Percentiles rank a stretch among this genome's conserved stretches.
These are phyloP conservation scores for Acanthaster planci DNA, from an alignment of 35 echinoderm and acorn worm species.

Conservation along the genomic window DNA sequence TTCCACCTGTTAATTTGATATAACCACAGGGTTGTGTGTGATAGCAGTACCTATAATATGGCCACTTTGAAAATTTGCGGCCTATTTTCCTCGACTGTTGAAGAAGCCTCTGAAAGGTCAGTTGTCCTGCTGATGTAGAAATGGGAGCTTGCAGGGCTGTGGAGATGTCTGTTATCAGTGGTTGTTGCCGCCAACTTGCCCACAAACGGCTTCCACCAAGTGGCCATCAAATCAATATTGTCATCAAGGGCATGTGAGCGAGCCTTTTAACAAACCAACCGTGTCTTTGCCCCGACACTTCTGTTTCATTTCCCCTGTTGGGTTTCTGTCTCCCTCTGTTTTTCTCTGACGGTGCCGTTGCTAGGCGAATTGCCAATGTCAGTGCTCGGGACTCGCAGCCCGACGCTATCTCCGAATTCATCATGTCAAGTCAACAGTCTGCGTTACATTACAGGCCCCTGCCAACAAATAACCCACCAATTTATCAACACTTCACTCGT, in stretches of 20 bases:
- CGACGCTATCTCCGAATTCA: slow-evolving; percentile 15
- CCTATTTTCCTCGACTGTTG: too few relatives aligned
- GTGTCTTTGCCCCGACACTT: neutral
- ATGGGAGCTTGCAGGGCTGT: too few relatives aligned
- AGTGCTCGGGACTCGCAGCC: neutral
- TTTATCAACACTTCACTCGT: slow-evolving; percentile 10
- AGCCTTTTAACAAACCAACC: neutral
- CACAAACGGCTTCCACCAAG: neutral
- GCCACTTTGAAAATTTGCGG: too few relatives aligned
- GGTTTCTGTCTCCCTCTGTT: neutral
- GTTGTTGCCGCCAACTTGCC: neutral
- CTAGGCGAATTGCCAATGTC: neutral
- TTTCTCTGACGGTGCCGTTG: neutral
- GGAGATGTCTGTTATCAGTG: neutral
- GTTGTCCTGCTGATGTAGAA: too few relatives aligned
- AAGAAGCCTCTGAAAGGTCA: too few relatives aligned
- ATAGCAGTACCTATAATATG: too few relatives aligned
- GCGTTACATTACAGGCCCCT: neutral
- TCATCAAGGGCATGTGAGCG: neutral
- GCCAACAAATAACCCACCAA: neutral
- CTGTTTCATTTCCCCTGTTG: neutral
- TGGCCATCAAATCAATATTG: neutral
- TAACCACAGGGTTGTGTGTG: too few relatives aligned
- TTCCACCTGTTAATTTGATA: too few relatives aligned
- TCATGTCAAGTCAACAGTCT: neutral